Conservation (phyloP, 2,113 vertebrate genomes). For the Solea senegalensis region DNA sequence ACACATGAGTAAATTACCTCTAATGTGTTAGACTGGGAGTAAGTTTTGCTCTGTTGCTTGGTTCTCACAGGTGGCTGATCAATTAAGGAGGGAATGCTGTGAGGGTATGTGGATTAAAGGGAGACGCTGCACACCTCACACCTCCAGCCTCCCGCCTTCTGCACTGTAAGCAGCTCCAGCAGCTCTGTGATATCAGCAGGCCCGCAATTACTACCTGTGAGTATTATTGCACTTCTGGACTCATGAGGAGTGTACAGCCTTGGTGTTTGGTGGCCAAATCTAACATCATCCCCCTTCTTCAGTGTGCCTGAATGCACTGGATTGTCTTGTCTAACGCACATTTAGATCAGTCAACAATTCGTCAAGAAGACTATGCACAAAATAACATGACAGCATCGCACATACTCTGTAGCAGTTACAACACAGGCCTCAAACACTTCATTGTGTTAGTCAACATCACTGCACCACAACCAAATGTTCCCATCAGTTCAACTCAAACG, state of each 20-base stretch:
- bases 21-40: not conserved
- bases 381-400: not conserved
- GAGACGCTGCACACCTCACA: constrained; percentile 57
- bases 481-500: too few relatives aligned
- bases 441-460: constrained; percentile 18
- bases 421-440: not conserved
- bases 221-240: constrained; percentile 46
- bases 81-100: constrained; percentile 50
- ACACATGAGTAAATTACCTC: not conserved
- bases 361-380: not conserved
- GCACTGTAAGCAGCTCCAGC: constrained; percentile 58
- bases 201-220: constrained; percentile 68
- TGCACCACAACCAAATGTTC: not conserved
- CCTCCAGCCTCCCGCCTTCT: constrained; percentile 44
- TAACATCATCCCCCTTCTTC: constrained; percentile 8
- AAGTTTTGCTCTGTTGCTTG: constrained; percentile 13
- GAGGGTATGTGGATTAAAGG: constrained; percentile 76
- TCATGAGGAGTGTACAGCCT: constrained; percentile 1
- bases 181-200: constrained; percentile 62
- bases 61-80: constrained; percentile 56
- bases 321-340: not conserved
- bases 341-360: constrained; percentile 1
- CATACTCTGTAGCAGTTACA: not conserved
- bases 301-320: not conserved
- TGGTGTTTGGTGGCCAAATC: not conserved